A percentile compares a stretch with the other conserved stretches of the same genome.
Conservation (phyloP, 2,797 vertebrate species). For the Sebastes cheni region DNA sequence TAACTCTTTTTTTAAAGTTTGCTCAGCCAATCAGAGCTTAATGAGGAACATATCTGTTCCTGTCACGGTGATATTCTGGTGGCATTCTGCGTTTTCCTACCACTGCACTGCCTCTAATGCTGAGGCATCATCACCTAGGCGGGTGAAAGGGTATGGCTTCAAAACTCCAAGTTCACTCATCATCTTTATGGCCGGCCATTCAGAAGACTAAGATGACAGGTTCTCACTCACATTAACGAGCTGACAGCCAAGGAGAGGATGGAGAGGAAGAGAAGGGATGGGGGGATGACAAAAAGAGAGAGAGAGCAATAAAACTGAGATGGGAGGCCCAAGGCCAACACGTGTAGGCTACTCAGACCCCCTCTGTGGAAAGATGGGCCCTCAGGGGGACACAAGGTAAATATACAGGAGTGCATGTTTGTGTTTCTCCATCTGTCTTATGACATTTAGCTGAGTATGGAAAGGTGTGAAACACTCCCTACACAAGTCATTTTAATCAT, state of each 20-base stretch:
- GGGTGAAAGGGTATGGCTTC: slow-evolving; percentile 62
- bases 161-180: slow-evolving; percentile 69
- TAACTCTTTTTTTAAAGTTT: not conserved
- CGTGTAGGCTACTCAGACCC: slow-evolving; percentile 28
- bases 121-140: slow-evolving; percentile 52
- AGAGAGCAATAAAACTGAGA: slow-evolving; percentile 61
- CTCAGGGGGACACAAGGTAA: slow-evolving; percentile 2
- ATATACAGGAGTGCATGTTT: not conserved
- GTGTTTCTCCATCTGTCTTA: not conserved
- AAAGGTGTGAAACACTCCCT: not conserved
- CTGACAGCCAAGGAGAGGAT: slow-evolving; percentile 44
- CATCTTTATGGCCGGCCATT: slow-evolving; percentile 72
- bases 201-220: slow-evolving; percentile 75
- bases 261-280: slow-evolving; percentile 31
- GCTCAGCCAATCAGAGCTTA: not conserved
- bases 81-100: not conserved
- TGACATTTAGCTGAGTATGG: not conserved
- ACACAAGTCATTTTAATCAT: not conserved
- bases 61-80: not conserved
- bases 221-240: slow-evolving; percentile 77
- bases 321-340: slow-evolving; percentile 65
- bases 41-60: not conserved
- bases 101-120: slow-evolving; percentile 17
- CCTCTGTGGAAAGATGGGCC: slow-evolving; percentile 30
- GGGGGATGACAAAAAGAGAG: slow-evolving; percentile 30